Evolutionary conservation across 2,113 vertebrate species (phyloP).

Genomic region (Pseudorhombus dupliciocellatus): DNA sequence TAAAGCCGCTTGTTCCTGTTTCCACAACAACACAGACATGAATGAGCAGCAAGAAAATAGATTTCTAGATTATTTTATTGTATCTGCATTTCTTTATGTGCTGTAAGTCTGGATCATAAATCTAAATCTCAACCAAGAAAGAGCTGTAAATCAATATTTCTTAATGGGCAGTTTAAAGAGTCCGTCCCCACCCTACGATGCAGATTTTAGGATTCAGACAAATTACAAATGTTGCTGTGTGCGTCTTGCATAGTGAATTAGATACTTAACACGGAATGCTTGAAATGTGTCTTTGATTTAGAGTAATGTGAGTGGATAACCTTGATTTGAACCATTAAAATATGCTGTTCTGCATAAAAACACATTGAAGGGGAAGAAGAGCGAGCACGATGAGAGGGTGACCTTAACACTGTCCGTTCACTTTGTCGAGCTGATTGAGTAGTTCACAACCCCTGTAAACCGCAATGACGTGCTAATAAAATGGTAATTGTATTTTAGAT

Average conservation of each 20-base stretch:
- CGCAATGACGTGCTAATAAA: constrained; percentile 42
- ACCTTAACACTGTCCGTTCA: constrained; percentile 25
- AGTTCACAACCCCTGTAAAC: constrained; percentile 40
- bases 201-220: background rate
- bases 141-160: no score
- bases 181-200: no score
- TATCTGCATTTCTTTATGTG: background rate
- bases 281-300: background rate
- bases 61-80: background rate
- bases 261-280: background rate
- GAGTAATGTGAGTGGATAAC: constrained; percentile 2
- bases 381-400: constrained; percentile 1
- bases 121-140: background rate
- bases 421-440: constrained; percentile 29
- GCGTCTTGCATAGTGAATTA: background rate
- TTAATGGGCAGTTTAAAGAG: no score
- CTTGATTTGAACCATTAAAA: constrained; percentile 8
- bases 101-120: background rate
- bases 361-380: background rate
- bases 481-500: constrained; percentile 29
- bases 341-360: constrained; percentile 4
- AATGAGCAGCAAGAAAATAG: constrained; percentile 3
- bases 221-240: background rate
- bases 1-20: constrained; percentile 19
- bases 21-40: constrained; percentile 26